Conservation (phyloP, 1,140 invertebrate genomes). For the Micrasema minimum region DNA sequence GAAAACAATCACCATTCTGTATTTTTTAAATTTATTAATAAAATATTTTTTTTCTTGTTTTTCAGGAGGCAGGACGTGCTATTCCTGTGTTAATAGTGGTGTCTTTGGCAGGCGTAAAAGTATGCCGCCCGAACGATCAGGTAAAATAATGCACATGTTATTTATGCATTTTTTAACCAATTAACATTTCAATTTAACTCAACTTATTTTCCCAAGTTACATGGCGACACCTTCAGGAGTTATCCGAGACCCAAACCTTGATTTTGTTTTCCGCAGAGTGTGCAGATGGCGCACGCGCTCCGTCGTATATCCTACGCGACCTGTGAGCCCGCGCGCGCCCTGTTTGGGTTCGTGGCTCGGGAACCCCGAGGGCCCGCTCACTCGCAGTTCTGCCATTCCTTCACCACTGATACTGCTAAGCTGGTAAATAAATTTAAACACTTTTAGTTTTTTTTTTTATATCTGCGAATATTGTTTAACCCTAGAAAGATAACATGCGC, state of each 20-base stretch:
- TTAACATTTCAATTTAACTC: slow-evolving; percentile 4
- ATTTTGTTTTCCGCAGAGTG: slow-evolving; percentile 71
- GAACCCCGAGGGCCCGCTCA: slow-evolving; percentile 81
- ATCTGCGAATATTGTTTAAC: no score
- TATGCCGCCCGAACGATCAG: slow-evolving; percentile 85
- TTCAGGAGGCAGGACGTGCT: slow-evolving; percentile 72
- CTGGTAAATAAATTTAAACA: slow-evolving; percentile 80
- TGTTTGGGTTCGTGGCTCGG: slow-evolving; percentile 86
- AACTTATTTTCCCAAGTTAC: no score
- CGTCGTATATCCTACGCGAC: slow-evolving; percentile 88
- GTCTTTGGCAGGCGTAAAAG: slow-evolving; percentile 81
- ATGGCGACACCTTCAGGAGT: no score
- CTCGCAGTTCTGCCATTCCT: slow-evolving; percentile 86
- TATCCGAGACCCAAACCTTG: neutral
- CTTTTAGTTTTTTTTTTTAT: no score
- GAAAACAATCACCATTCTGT: no score
- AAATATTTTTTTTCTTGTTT: slow-evolving; percentile 56
- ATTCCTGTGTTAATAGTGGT: slow-evolving; percentile 80
- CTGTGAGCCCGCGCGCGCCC: slow-evolving; percentile 81
- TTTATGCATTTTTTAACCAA: no score
- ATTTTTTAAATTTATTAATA: no score
- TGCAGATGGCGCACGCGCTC: slow-evolving; percentile 87
- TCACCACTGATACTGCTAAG: slow-evolving; percentile 79
- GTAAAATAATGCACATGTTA: slow-evolving; percentile 59
- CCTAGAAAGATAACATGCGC: no score